phyloP scores from a whole-genome alignment of 30 jellyfish, hydroid and myxozoan species.

The Nemopilema nomurai region DNA sequence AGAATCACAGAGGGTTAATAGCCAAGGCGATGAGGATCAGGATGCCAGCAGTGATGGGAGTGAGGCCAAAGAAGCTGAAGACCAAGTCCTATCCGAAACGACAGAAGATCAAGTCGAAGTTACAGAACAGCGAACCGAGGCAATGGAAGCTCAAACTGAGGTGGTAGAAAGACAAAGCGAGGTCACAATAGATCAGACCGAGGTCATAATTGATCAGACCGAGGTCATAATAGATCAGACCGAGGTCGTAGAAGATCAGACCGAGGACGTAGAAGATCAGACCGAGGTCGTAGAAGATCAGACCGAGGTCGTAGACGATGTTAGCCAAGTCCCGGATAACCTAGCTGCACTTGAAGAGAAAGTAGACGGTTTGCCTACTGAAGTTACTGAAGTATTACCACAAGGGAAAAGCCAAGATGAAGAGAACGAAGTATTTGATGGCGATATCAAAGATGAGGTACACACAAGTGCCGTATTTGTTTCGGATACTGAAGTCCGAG shows the following conservation, averaged over 20 bases:
- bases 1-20: constrained; percentile 49
- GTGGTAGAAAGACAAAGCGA: neutral
- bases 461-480: neutral
- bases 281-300: constrained; percentile 15
- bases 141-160: neutral
- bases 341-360: neutral
- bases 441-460: neutral
- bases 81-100: neutral
- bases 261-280: neutral
- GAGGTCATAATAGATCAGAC: neutral
- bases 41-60: neutral
- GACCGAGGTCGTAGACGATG: neutral
- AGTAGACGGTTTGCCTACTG: neutral
- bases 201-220: neutral
- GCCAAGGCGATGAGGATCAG: constrained; percentile 6
- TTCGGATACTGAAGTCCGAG: neutral
- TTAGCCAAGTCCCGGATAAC: neutral
- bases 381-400: neutral
- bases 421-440: neutral
- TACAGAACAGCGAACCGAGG: neutral
- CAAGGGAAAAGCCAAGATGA: neutral
- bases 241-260: neutral
- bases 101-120: neutral
- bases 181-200: neutral
- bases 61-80: neutral